A percentile compares a stretch with the other conserved stretches of the same genome.
Conservation (phyloP, 2,888 invertebrate species). For the Caradrina clavipalpis region DNA sequence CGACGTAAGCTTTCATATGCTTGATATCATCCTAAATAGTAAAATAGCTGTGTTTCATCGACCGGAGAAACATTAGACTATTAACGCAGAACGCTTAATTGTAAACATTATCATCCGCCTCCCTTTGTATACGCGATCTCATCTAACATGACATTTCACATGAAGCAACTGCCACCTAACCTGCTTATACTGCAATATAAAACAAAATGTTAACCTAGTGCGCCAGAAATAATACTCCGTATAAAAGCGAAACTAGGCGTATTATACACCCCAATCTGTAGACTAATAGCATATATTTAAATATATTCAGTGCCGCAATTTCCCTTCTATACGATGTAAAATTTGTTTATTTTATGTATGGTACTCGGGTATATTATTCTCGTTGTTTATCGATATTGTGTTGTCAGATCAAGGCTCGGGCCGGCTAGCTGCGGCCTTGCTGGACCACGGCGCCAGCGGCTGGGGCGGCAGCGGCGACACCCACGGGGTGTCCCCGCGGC, state of each 20-base stretch:
- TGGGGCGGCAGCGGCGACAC: constrained; percentile 79
- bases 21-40: constrained; percentile 10
- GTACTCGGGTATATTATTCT: neutral
- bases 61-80: neutral
- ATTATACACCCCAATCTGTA: neutral
- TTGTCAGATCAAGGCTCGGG: constrained; percentile 80
- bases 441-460: constrained; percentile 89
- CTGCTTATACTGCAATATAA: constrained; percentile 37
- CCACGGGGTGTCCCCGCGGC: constrained; percentile 91
- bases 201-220: neutral
- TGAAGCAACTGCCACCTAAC: constrained; percentile 16
- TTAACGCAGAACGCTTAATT: constrained; percentile 30
- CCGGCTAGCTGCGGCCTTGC: constrained; percentile 91
- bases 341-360: constrained; percentile 1
- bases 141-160: constrained; percentile 15
- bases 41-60: constrained; percentile 13
- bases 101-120: constrained; percentile 9
- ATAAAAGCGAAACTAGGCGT: neutral
- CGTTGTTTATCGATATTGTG: constrained; percentile 13
- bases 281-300: too few species aligned
- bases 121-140: constrained; percentile 13
- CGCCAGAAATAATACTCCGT: constrained; percentile 12
- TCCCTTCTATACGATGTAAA: neutral
- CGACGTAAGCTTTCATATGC: constrained; percentile 18
- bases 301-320: neutral